Evolutionary conservation across 2,113 vertebrate genomes (phyloP), one percentile per base, ranked within the genome.

Genomic region (Callionymus lyra): DNA sequence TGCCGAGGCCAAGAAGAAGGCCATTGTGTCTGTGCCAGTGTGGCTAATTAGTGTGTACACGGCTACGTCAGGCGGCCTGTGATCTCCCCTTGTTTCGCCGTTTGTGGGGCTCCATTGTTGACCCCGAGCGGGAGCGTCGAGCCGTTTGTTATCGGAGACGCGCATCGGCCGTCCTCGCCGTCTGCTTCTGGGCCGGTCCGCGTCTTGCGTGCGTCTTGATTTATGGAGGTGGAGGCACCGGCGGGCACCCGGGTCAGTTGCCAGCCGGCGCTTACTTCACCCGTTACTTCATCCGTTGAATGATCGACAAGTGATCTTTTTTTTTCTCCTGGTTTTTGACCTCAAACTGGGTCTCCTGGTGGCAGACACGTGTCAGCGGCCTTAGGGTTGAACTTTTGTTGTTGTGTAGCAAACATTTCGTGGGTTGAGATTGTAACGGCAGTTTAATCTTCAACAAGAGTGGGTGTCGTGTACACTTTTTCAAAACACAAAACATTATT

Each of bases 11-110:
- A 60, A 79, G 66, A 82, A 79, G 63, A 70, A 76, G 65, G 44
- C 73, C 56, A 72, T 82, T 84, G 82, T 84, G 74, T 49, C 44
- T 2, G 17, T 55, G 60, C 68, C 60, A 75, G 63, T 59, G 52
- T 67, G 65, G 52, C 72, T 81, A 84, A 84, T 86, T 84, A 82
- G 77, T 71, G 74, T 76, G 70, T 81, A 79, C 80, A 80, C 67
- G 62, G 72, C 68, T 65, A 71, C 73, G 72, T 71, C 61, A 69
- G 57, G 45, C 31, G 47, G 52, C 46, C 60, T 75, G 65, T 69
- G 70, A 77, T 74, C 69, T 64, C 57, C 57, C 47, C 62, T 66
- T 68, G 70, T 46, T 69, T 44, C 15, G 55, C 66, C 59, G 71
- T 59, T 66, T 69, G 67, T 60, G 65, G 49, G 45, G 45, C 54